Percentiles rank a stretch among this genome's conserved stretches.
Conservation (phyloP, 1,140 invertebrate genomes). For the Sycobia sp. region DNA sequence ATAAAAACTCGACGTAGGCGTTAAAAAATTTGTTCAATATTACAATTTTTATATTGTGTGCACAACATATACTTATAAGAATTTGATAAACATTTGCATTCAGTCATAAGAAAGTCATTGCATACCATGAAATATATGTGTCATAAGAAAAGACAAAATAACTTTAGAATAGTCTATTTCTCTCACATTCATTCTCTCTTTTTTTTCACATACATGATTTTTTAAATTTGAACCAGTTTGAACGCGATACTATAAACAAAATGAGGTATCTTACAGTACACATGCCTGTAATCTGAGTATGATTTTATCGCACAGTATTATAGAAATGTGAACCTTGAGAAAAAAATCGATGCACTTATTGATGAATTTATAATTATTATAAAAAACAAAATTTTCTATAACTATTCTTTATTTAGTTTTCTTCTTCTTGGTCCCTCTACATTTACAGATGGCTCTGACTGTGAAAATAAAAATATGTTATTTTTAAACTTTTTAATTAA, state of each 20-base stretch:
- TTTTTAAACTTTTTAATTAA: not conserved
- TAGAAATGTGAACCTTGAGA: constrained; percentile 31
- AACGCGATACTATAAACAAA: constrained; percentile 9
- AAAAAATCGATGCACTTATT: constrained; percentile 30
- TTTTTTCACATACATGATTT: not conserved
- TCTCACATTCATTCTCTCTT: not conserved
- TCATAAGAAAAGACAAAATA: constrained; percentile 21
- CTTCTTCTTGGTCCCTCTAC: constrained; percentile 57
- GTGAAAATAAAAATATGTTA: constrained; percentile 14
- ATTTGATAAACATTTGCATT: constrained; percentile 15
- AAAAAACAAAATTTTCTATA: constrained; percentile 25
- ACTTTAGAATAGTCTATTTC: constrained; percentile 8
- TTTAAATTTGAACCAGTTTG: too few relatives aligned
- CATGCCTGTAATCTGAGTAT: constrained; percentile 2
- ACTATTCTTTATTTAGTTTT: constrained; percentile 58
- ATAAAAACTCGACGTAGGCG: constrained; percentile 28
- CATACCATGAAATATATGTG: constrained; percentile 22
- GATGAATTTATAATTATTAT: constrained; percentile 25
- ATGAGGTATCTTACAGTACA: constrained; percentile 19
- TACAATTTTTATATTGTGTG: constrained; percentile 32
- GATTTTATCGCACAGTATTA: constrained; percentile 5
- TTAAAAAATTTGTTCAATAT: constrained; percentile 33
- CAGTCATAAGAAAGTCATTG: constrained; percentile 23
- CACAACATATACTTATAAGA: constrained; percentile 30
- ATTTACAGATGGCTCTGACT: constrained; percentile 34